Evolutionary conservation across 2,113 vertebrate genomes (phyloP).

Genomic region (Puntigrus tetrazona): DNA sequence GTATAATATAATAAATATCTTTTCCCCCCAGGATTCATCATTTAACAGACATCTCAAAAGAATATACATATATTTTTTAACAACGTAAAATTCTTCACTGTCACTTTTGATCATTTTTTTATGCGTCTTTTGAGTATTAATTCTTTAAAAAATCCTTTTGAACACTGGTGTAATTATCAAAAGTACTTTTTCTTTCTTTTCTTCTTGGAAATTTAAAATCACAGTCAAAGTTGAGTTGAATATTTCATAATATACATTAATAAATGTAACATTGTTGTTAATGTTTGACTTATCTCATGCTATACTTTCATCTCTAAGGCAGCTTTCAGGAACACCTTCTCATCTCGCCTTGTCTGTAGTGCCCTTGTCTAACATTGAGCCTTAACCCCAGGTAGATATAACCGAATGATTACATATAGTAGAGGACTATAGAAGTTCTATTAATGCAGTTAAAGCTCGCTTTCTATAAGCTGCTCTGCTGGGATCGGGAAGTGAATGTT

Average conservation of each 20-base stretch:
- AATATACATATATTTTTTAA: not conserved
- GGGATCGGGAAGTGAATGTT: slow-evolving; percentile 27
- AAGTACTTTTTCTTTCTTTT: not conserved
- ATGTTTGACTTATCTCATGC: not conserved
- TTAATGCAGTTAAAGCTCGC: slow-evolving; percentile 24
- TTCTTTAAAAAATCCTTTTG: not conserved
- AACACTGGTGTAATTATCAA: not conserved
- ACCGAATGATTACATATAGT: slow-evolving; percentile 40
- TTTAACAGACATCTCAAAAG: not conserved
- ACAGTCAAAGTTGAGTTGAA: not conserved
- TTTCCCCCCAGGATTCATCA: not conserved
- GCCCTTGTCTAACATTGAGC: slow-evolving; percentile 35
- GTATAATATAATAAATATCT: not conserved
- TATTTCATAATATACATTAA: not conserved
- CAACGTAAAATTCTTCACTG: not conserved
- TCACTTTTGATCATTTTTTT: not conserved
- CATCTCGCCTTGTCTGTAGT: not conserved
- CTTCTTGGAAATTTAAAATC: not conserved
- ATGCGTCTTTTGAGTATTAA: not conserved
- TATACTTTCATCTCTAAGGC: not conserved
- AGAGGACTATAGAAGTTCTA: not conserved
- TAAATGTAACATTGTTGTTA: not conserved
- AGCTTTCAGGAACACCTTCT: slow-evolving; percentile 7
- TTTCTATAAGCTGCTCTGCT: slow-evolving; percentile 21
- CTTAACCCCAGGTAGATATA: not conserved